These are phyloP conservation scores for Chiroxiphia lanceolata DNA, from an alignment of 2,797 vertebrate species.

Conservation along the genomic window DNA sequence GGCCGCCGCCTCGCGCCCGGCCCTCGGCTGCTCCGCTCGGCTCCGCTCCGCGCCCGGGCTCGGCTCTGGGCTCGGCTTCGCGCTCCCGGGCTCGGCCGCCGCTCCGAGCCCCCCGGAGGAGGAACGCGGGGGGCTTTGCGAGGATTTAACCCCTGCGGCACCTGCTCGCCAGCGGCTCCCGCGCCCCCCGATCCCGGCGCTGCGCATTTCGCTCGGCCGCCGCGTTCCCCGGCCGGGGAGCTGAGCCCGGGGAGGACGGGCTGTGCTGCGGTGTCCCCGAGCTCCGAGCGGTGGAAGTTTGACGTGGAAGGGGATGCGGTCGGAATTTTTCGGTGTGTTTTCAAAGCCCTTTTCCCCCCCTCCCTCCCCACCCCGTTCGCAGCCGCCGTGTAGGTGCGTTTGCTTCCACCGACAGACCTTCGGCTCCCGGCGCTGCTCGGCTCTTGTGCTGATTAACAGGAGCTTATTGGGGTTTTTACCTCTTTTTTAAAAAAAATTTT, in stretches of 20 bases:
- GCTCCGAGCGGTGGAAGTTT: too few species aligned
- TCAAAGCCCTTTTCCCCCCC: background rate
- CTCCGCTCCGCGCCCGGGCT: slow-evolving; percentile 17
- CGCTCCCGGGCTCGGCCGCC: background rate
- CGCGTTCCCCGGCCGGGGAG: background rate
- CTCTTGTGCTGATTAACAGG: slow-evolving; percentile 14
- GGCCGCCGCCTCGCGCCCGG: slow-evolving; percentile 22
- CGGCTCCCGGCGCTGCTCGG: background rate
- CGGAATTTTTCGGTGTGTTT: background rate
- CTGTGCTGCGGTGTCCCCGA: too few species aligned
- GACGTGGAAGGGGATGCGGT: background rate
- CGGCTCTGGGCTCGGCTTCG: slow-evolving; percentile 42
- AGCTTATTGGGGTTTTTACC: background rate
- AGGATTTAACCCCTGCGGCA: background rate
- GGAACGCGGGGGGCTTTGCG: background rate
- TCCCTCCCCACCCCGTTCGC: too few species aligned
- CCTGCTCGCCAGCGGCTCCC: background rate
- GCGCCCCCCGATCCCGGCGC: background rate
- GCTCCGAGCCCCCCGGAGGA: background rate
- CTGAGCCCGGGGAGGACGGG: too few species aligned
- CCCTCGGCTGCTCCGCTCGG: slow-evolving; percentile 41
- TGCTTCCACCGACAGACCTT: background rate
- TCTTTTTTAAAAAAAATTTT: background rate
- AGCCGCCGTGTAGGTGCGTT: background rate
- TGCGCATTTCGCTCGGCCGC: background rate